Conservation (phyloP, 2,113 vertebrate genomes). For the Apodemus speciosus region DNA sequence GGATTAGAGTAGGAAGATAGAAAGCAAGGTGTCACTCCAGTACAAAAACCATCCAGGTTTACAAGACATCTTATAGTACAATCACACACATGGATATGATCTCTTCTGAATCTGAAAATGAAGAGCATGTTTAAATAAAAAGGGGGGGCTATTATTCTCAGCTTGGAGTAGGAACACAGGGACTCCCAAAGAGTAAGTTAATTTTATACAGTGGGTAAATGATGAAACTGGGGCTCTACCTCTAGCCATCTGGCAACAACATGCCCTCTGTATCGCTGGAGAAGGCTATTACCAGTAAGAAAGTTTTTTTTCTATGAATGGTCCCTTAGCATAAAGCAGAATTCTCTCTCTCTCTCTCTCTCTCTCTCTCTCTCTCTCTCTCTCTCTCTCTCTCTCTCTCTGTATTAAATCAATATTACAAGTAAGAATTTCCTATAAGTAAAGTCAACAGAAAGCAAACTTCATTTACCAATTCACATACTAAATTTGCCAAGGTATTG, state of each 20-base stretch:
- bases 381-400: too few species aligned
- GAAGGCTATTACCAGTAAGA: background rate
- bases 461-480: background rate
- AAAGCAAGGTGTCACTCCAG: background rate
- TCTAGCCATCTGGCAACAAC: background rate
- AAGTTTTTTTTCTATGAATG: background rate
- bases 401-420: background rate
- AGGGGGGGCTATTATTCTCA: background rate
- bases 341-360: too few species aligned
- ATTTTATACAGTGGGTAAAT: background rate
- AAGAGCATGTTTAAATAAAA: background rate
- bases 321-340: background rate
- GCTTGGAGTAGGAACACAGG: background rate
- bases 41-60: background rate
- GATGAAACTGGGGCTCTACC: background rate
- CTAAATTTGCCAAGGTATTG: constrained; percentile 8
- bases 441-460: constrained; percentile 21
- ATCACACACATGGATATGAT: background rate
- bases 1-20: background rate
- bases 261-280: background rate
- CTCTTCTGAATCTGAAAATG: constrained; percentile 7
- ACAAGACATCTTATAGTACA: background rate
- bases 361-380: too few species aligned
- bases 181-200: background rate
- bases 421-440: background rate